Evolutionary conservation across 2,797 vertebrate genomes (phyloP), one percentile per base, ranked within the genome.

Genomic region (Lutjanus campechanus): DNA sequence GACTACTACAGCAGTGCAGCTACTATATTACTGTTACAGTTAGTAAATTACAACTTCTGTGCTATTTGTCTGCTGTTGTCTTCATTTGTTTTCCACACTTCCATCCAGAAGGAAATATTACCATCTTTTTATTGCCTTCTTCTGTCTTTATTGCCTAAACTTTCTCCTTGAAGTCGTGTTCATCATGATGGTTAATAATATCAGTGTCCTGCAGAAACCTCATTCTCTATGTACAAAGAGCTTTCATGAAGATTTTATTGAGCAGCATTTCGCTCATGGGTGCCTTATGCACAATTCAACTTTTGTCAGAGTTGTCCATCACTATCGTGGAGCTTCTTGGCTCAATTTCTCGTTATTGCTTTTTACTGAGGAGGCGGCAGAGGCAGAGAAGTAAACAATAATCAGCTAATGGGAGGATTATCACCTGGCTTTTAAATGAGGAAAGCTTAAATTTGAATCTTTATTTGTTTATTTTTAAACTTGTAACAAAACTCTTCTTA

Each of bases 91-190:
- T 78, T 60, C 54, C 43, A 55, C 62, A 19, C 58, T 63, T 10
- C 11, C 55, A n/a, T 68, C 41, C n/a, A 70, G 11, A 69, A 51
- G 17, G 59, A 73, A 74, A 74, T 79, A 79, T 71, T 40, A 11
- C 15, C 29, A 4, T n/a, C 13, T 65, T 53, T 73, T 73, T 69
- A 74, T 80, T 78, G 59, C 44, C 12, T 63, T 65, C 56, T 41
- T 65, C 56, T 41, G 44, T 55, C 25, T 79, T 83, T 65, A 80
- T 84, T 88, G 47, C 64, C 44, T 59, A 10, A 76, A 68, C 29
- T 41, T 43, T 43, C 0, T 76, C 2, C 12, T 36, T 56, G 16
- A 59, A n/a, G 22, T 54, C 7, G 5, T 46, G 40, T 16, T 86
- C 70, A 61, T 64, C 56, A 1, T 17, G 3, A 3, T 9, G 51